Conservation (phyloP, 2,113 vertebrate genomes). For the Peromyscus maniculatus region DNA sequence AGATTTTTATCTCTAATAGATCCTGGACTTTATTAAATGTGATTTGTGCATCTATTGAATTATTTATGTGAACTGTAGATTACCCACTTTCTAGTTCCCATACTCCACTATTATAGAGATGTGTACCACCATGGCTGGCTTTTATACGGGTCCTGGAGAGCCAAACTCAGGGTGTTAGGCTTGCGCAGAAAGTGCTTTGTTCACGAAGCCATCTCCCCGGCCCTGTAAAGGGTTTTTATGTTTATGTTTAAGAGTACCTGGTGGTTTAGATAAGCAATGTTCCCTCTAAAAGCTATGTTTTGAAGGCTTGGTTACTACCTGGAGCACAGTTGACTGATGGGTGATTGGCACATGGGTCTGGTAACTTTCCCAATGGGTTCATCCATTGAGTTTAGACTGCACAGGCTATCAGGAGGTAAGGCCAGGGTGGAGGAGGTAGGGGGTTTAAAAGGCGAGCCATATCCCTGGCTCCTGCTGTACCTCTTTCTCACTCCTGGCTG, state of each 20-base stretch:
- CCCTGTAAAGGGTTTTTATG: background rate
- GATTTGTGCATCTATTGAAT: background rate
- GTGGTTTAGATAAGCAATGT: background rate
- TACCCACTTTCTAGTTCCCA: background rate
- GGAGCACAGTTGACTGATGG: background rate
- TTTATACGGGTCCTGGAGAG: background rate
- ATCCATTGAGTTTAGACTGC: no score
- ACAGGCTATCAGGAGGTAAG: no score
- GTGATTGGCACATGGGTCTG: background rate
- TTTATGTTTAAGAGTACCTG: background rate
- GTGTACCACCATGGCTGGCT: background rate
- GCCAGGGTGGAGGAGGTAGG: no score
- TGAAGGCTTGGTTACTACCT: background rate
- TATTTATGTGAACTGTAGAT: background rate
- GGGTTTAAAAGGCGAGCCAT: no score
- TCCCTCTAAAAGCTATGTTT: background rate
- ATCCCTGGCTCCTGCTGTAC: no score
- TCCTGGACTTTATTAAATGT: background rate
- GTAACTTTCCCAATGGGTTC: no score
- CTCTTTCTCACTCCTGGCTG: no score
- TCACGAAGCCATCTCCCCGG: background rate
- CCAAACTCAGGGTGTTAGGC: background rate
- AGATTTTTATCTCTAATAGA: background rate
- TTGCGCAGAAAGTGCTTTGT: background rate
- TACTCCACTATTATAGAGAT: background rate